Base-by-base conservation (phyloP, 2,113 vertebrate genomes). In the Microcebus lehilahytsara region DNA sequence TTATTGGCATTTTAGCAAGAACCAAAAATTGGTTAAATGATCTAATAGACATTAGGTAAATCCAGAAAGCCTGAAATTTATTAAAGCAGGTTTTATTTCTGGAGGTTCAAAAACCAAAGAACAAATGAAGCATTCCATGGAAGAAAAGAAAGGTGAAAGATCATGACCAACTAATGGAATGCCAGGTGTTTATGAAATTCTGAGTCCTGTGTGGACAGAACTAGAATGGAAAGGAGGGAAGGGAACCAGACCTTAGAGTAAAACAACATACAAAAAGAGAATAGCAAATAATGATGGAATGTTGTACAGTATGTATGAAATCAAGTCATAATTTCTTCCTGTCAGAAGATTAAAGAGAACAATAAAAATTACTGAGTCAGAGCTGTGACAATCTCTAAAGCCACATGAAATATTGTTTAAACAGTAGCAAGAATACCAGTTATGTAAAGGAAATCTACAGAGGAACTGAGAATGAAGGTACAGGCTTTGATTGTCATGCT, bases 181-280 rank as follows among this genome's bases (percentile, higher is more conserved):
- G 95, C 93, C 97, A 97, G 97, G 97, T 98, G 96, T 98, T 98
- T 98, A 98, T 97, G 96, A 98, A 98, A 98, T 92, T 96, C 86
- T 91, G 69, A 97, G 88, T 95, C 88, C 98, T 98, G 4, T 96
- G 81, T 93, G 86, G 94, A 86, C 3, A 25, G 89, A 95, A 85
- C 40, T 86, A 96, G 96, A 79, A 85, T 93, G 62, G 62, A 95
- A 95, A 92, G 87, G 30, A 90, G 96, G 94, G 84, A 96, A 94
- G 74, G 96, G 87, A 97, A 94, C 37, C 84, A 86, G 96, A 95
- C 93, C 90, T 97, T 19, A 96, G 90, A 93, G 94, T 96, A 93
- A 96, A 98, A 78, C 89, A 97, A 95, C 89, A 91, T 97, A 94
- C 89, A 97, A 94, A 94, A 84, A 94, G 58, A 96, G 85, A 96